Evolutionary conservation across 2,113 vertebrate species (phyloP), one percentile per base, ranked within the genome.

Genomic region (Marmota flaviventris): DNA sequence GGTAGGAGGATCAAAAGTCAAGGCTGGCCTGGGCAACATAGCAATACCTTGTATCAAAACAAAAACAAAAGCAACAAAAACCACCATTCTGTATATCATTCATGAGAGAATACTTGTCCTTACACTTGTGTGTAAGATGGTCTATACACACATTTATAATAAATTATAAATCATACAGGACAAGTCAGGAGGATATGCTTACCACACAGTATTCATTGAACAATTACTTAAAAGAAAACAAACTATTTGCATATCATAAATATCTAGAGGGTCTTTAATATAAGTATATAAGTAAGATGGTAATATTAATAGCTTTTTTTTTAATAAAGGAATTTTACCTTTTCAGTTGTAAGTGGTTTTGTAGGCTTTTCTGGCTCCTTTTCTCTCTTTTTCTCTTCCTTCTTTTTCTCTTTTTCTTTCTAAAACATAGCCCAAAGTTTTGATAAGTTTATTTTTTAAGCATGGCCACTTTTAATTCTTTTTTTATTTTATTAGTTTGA

Each of bases 351-450:
- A 97, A 98, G 94, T 73, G 98, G 97, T 96, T 99, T 99, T 61
- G 96, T 84, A 81, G 98, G 82, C 98, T 99, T 99, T 98, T 99
- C 99, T 78, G 98, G 96, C 93, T 99, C 99, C 97, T 98, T 99
- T 72, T 99, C 99, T 98, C 97, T 99, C 97, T 99, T 99, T 95
- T 97, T 99, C 79, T 99, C 99, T 97, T 99, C 99, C 97, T 99
- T 99, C 98, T 99, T 99, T 98, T 99, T 99, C 97, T 99, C 99
- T 96, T 99, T 99, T 98, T 99, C 99, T 98, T 99, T 99, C 99
- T 99, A 97, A 89, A 96, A 98, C 85, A 98, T n/a, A 94, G 17
- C 25, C 6, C 9, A 91, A 94, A 89, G 42, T 75, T 96, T 88
- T 96, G 32, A 20, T 93, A 79, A 97, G n/a, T 92, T 97, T 69